Evolutionary conservation across 1,140 invertebrate genomes (phyloP).

Genomic region (Drosophila pandora): DNA sequence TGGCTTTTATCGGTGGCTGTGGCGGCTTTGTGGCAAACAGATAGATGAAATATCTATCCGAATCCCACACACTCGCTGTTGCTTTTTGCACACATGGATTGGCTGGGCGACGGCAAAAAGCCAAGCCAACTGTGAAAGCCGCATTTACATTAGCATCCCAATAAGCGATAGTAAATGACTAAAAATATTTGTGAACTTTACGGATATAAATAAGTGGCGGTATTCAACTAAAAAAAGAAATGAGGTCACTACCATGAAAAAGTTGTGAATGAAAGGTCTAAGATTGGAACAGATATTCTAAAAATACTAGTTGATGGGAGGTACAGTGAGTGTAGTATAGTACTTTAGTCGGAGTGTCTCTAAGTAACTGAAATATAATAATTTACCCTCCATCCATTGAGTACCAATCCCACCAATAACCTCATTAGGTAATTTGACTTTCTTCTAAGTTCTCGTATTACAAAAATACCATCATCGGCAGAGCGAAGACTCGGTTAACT

Average conservation of each 20-base stretch:
- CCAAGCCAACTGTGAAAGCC: slow-evolving; percentile 43
- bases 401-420: slow-evolving; percentile 8
- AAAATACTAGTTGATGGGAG: not conserved
- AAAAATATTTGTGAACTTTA: slow-evolving; percentile 11
- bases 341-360: too few relatives aligned
- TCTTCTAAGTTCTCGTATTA: slow-evolving; percentile 29
- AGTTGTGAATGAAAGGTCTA: not conserved
- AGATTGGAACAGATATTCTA: not conserved
- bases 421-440: slow-evolving; percentile 40
- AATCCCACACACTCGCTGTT: slow-evolving; percentile 28
- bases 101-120: slow-evolving; percentile 15
- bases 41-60: slow-evolving; percentile 64
- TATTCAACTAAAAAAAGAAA: slow-evolving; percentile 1
- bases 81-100: slow-evolving; percentile 19
- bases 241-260: not conserved
- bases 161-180: slow-evolving; percentile 22
- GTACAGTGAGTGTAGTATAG: too few relatives aligned
- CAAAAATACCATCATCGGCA: slow-evolving; percentile 16
- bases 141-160: slow-evolving; percentile 37
- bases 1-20: slow-evolving; percentile 73
- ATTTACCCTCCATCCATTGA: not conserved
- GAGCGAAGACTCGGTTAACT: slow-evolving; percentile 3
- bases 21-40: slow-evolving; percentile 67
- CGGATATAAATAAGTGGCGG: slow-evolving; percentile 6
- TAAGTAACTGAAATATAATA: slow-evolving; percentile 1